A percentile compares a stretch with the other conserved stretches of the same genome.
phyloP scores from a whole-genome alignment of 2,888 invertebrate species.

The Acanthococcus lagerstroemiae region DNA sequence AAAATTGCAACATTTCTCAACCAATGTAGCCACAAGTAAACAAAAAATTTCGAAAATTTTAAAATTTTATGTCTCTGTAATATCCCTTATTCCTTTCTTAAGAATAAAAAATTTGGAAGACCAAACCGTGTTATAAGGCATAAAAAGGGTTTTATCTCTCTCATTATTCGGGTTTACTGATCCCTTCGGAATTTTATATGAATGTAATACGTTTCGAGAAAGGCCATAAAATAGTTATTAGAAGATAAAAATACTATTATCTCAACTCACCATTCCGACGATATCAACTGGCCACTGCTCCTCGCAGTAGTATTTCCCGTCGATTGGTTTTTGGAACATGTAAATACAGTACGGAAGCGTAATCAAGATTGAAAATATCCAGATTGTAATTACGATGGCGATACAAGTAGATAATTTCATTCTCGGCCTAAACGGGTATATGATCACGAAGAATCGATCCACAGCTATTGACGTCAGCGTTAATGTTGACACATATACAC shows the following conservation, averaged over 20 bases:
- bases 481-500: slow-evolving; percentile 93
- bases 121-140: no score
- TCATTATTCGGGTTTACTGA: no score
- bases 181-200: no score
- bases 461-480: slow-evolving; percentile 95
- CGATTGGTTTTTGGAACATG: slow-evolving; percentile 51
- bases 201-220: neutral
- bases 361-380: slow-evolving; percentile 76
- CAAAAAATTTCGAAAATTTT: no score
- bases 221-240: neutral
- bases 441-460: slow-evolving; percentile 93
- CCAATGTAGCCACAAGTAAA: no score
- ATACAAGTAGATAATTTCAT: slow-evolving; percentile 83
- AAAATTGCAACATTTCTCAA: no score
- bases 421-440: slow-evolving; percentile 86
- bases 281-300: slow-evolving; percentile 84
- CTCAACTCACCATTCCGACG: slow-evolving; percentile 50
- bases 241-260: no score
- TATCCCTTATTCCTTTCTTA: no score
- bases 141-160: no score
- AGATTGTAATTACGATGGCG: slow-evolving; percentile 75
- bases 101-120: no score
- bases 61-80: no score
- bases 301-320: slow-evolving; percentile 56
- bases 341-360: slow-evolving; percentile 86